Evolutionary conservation across 2,888 invertebrate species (phyloP).

Genomic region (Oscheius sp.): DNA sequence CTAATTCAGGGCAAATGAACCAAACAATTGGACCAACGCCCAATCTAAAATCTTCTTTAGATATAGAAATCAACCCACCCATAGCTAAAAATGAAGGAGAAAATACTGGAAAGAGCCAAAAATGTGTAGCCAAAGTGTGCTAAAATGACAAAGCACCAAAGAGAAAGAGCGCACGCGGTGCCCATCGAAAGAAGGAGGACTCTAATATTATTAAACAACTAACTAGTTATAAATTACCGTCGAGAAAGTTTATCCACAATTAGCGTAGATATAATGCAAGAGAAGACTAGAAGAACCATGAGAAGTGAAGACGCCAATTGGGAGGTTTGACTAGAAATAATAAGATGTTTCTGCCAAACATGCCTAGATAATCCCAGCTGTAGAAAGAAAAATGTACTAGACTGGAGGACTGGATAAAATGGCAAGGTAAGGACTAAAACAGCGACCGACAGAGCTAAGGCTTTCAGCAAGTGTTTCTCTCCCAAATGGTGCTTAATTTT

Average conservation of each 20-base stretch:
- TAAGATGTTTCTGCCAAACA: background rate
- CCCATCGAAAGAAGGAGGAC: conserved; percentile 41
- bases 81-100: background rate
- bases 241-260: conserved; percentile 55
- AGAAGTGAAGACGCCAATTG: conserved; percentile 59
- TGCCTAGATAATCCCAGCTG: conserved; percentile 32
- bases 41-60: conserved; percentile 40
- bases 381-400: conserved; percentile 60
- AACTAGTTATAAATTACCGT: background rate
- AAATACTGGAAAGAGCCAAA: background rate
- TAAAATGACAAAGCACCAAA: conserved; percentile 33
- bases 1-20: conserved; percentile 64
- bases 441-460: conserved; percentile 57
- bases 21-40: conserved; percentile 64
- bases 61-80: background rate
- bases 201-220: background rate
- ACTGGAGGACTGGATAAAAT: conserved; percentile 66
- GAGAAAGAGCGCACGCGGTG: conserved; percentile 35
- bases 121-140: background rate
- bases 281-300: conserved; percentile 56
- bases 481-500: conserved; percentile 47
- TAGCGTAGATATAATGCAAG: conserved; percentile 55
- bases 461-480: conserved; percentile 54
- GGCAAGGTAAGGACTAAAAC: conserved; percentile 59
- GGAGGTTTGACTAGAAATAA: background rate